Conservation (phyloP, 2,797 vertebrate genomes). For the Notolabrus celidotus region DNA sequence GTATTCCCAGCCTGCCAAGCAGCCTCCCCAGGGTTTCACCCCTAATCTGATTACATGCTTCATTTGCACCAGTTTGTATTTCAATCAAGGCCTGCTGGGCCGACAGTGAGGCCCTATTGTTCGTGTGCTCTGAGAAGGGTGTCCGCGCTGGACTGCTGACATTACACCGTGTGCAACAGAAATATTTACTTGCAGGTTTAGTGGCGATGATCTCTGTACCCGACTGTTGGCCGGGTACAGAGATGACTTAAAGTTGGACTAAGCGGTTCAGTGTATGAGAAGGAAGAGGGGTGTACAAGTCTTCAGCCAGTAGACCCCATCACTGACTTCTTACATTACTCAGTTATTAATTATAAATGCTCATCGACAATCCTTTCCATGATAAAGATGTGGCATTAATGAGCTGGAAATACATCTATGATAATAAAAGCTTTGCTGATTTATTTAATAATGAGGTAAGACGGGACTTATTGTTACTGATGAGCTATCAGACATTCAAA, state of each 20-base stretch:
- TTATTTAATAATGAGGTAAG: too few relatives aligned
- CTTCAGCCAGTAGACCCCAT: too few relatives aligned
- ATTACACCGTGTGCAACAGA: constrained; percentile 21
- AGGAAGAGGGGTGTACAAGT: neutral
- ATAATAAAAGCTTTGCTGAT: too few relatives aligned
- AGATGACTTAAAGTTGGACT: neutral
- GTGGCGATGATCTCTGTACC: neutral
- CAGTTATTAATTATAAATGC: too few relatives aligned
- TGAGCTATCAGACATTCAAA: too few relatives aligned
- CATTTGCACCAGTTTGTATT: constrained; percentile 85
- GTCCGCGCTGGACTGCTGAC: constrained; percentile 50
- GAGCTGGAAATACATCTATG: too few relatives aligned
- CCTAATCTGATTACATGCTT: constrained; percentile 87
- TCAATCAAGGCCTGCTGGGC: constrained; percentile 75
- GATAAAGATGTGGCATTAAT: too few relatives aligned
- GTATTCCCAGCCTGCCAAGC: constrained; percentile 65
- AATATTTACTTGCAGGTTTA: constrained; percentile 24
- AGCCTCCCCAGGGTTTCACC: constrained; percentile 63
- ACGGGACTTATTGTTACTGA: too few relatives aligned
- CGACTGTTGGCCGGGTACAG: neutral
- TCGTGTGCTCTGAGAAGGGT: constrained; percentile 62
- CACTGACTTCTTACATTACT: too few relatives aligned
- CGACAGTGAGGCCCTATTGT: constrained; percentile 67
- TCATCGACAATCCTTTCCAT: too few relatives aligned
- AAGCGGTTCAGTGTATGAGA: too few relatives aligned